Conservation (phyloP, 2,113 vertebrate species). For the Etia nguti region DNA sequence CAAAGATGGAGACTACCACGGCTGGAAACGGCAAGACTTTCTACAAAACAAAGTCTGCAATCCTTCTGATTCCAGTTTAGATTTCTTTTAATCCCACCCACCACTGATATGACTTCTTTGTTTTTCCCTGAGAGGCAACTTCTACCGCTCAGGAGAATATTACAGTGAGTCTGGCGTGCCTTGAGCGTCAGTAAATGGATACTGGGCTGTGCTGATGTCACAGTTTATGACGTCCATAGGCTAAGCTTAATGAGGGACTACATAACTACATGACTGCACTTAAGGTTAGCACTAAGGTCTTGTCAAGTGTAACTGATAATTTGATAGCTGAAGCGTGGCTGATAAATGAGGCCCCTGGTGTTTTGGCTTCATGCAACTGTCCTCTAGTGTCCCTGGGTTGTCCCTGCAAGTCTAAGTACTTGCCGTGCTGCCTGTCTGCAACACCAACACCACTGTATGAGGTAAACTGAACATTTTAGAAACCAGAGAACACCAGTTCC, state of each 20-base stretch:
- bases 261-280: not conserved
- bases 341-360: constrained; percentile 39
- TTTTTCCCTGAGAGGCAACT: not conserved
- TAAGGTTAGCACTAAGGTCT: not conserved
- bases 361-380: constrained; percentile 37
- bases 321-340: not conserved
- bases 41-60: not conserved
- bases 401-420: constrained; percentile 3
- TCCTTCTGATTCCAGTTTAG: not conserved
- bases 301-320: not conserved
- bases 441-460: constrained; percentile 4
- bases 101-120: not conserved
- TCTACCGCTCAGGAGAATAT: not conserved
- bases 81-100: not conserved
- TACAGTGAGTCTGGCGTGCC: not conserved
- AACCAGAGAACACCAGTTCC: not conserved
- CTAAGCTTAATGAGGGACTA: not conserved
- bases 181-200: not conserved
- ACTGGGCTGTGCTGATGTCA: not conserved
- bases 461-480: constrained; percentile 27
- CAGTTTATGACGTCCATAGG: not conserved
- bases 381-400: not conserved
- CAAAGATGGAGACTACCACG: not conserved
- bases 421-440: not conserved
- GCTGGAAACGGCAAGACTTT: not conserved